Evolutionary conservation across 2,888 invertebrate species (phyloP), one percentile per base, ranked within the genome.

Genomic region (Clusia tigrina): DNA sequence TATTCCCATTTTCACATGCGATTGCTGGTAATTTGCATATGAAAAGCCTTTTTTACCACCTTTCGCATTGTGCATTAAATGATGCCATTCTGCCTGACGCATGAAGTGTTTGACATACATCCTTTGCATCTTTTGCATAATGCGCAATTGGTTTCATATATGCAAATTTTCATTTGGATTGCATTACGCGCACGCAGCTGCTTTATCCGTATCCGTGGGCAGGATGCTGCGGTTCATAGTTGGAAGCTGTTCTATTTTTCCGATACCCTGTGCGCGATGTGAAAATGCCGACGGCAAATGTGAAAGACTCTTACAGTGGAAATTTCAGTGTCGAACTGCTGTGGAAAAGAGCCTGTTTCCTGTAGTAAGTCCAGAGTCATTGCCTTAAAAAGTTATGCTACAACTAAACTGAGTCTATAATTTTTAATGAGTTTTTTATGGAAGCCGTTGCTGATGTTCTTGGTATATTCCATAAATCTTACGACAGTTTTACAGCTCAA

Each of bases 41-140:
- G 73, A 78, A 76, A 73, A 54, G 55, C 48, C 32, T 69, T 72
- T 71, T 72, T 74, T 76, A 74, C 73, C 77, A 77, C 76, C 74
- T 76, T 76, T 73, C 46, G 66, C 59, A 70, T 75, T 69, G 70
- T 71, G 67, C 63, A 54, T 60, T 73, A 75, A 75, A 71, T 78
- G 72, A 73, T 53, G 9, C 25, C 15, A 25, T 3, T 22, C 9
- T 51, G 12, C 58, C 73, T 74, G 71, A 70, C 67, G 71, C 71
- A 63, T 64, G 69, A 68, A 69, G 68, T 46, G 58, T 64, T 62
- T 62, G 42, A 25, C 48, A n/a, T n/a, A n/a, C n/a, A 42, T n/a
- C 57, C 57, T 46, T 57, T 23, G 51, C 24, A 26, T 22, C 58
- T 22, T 23, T 56, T 12, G 56, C 56, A 56, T 53, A 32, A 26